These are phyloP conservation scores for Lasioglossum zephyrum DNA, from an alignment of 2,888 invertebrate species.

Conservation along the genomic window DNA sequence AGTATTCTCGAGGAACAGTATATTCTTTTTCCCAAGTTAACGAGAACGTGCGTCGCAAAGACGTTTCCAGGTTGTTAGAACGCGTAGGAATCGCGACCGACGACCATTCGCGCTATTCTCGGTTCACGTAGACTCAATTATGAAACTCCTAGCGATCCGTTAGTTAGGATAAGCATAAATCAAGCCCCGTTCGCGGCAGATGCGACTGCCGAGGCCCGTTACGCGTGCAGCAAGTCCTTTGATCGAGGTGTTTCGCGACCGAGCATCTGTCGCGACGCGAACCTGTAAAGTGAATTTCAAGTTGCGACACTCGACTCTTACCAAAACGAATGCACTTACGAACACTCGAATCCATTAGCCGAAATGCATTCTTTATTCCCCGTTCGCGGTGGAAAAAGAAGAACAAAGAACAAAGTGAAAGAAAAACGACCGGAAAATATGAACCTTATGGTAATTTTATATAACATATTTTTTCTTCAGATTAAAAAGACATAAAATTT, in stretches of 20 bases:
- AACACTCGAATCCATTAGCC: neutral
- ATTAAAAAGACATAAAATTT: no score
- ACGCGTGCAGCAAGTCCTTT: slow-evolving; percentile 44
- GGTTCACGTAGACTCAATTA: slow-evolving; percentile 59
- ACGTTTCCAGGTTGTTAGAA: neutral
- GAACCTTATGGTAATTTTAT: no score
- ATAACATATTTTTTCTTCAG: no score
- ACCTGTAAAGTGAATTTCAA: slow-evolving; percentile 12
- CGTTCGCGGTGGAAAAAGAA: no score
- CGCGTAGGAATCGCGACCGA: neutral
- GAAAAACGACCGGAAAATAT: no score
- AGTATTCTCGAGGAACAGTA: neutral
- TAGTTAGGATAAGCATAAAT: slow-evolving; percentile 64
- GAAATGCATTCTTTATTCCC: neutral
- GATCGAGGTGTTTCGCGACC: slow-evolving; percentile 26
- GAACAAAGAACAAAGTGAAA: no score
- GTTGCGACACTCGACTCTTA: neutral
- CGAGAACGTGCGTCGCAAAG: neutral
- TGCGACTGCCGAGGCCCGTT: slow-evolving; percentile 68
- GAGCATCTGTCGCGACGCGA: slow-evolving; percentile 43
- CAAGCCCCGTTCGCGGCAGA: slow-evolving; percentile 55
- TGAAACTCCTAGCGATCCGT: slow-evolving; percentile 63
- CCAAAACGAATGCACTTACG: neutral
- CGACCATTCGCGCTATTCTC: slow-evolving; percentile 7
- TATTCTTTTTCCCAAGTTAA: neutral